Base-by-base conservation (phyloP, 2,797 vertebrate genomes). In the Hafferia zeledoni region DNA sequence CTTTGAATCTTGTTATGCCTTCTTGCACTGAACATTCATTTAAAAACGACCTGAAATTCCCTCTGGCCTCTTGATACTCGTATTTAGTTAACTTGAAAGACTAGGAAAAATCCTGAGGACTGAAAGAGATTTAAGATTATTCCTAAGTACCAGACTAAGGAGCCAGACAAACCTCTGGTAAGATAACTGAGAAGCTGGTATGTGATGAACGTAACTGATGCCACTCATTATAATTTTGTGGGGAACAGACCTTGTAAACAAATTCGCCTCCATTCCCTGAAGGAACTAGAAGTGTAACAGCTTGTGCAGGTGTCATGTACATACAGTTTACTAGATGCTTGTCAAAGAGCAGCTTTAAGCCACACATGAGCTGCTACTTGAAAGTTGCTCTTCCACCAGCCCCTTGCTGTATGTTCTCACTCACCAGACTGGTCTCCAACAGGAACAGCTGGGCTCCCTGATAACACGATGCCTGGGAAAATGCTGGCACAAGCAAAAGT, bases 321-420 rank as follows among this genome's bases (percentile, higher is more conserved):
- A 31, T 12, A 65, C 4, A 46, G 7, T 43, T 90, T 47, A 68
- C 20, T 9, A 44, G 9, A 11, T 20, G 23, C 28, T 83, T 77
- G 9, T 56, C 19, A 24, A 79, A 86, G 35, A 74, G 23, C 37
- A 23, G 11, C 35, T 80, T 76, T 16, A 89, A 76, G 43, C 22
- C 19, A 28, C 39, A n/a, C 1, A 0, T 18, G 17, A 85, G 56
- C 57, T 68, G 18, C 57, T 60, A 11, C 31, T 57, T 80, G 9
- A 47, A 82, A 84, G 22, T 23, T 0, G 0, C n/a, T 24, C 24
- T 91, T 67, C 33, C 25, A 67, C n/a, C 15, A 86, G 35, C 8
- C 41, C n/a, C 74, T 75, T 6, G 6, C 8, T 0, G 0, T 15
- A 1, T 10, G 20, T 60, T 74, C 44, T 83, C 35, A 37, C 6